phyloP scores from a whole-genome alignment of 2,797 vertebrate genomes.

The Pteronotus mesoamericanus region DNA sequence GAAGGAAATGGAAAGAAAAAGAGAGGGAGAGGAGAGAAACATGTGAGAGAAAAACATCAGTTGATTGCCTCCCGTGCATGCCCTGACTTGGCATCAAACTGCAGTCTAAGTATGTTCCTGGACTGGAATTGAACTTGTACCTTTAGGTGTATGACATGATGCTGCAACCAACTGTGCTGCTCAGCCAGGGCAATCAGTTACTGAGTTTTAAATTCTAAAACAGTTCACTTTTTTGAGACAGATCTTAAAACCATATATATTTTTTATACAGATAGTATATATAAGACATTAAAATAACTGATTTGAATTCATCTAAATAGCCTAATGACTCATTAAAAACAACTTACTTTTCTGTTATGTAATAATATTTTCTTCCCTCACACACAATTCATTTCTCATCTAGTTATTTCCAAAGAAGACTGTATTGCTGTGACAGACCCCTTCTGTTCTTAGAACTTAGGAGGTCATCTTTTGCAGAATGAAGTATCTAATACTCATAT shows the following conservation, averaged over 20 bases:
- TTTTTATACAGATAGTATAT: background rate
- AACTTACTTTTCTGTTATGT: background rate
- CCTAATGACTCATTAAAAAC: constrained; percentile 7
- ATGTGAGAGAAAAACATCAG: background rate
- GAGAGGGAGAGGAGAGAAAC: background rate
- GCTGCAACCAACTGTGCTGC: background rate
- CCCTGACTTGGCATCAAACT: background rate
- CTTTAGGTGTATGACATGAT: background rate
- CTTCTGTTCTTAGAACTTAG: background rate
- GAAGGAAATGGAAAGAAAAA: background rate
- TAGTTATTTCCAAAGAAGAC: background rate
- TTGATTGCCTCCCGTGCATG: background rate
- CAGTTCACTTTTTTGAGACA: constrained; percentile 10
- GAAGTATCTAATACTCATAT: background rate
- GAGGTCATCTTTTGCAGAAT: background rate
- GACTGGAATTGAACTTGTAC: background rate
- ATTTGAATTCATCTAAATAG: background rate
- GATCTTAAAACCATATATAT: background rate
- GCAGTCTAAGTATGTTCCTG: background rate
- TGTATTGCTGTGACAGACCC: background rate
- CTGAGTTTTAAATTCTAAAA: constrained; percentile 12
- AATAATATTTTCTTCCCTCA: background rate
- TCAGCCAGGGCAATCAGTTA: background rate
- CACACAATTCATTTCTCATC: background rate
- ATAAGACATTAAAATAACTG: constrained; percentile 25